Evolutionary conservation across 2,797 vertebrate genomes (phyloP), one percentile per base, ranked within the genome.

Genomic region (Melanitta fusca): DNA sequence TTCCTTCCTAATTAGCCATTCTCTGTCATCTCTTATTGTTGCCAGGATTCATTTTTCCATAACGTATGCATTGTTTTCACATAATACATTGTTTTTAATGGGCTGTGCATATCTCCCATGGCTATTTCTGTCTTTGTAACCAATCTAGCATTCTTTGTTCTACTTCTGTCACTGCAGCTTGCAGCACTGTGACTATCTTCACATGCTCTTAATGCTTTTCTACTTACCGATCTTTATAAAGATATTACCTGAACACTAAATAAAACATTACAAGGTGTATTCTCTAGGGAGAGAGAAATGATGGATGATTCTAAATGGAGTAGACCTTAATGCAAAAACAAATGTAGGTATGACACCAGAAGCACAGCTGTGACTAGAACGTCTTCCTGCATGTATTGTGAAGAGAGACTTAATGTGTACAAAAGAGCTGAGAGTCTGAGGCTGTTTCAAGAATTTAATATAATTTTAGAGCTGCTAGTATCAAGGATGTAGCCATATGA

Each of bases 101-200:
- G 25, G 17, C 32, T 45, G 17, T 56, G 49, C 24, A 25, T 51
- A 45, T 95, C 49, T 95, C 66, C 36, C 30, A 32, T 66, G 45
- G 32, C 82, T 94, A 53, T 86, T 93, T 95, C 60, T 77, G 54
- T 80, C 53, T 90, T 77, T 72, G 24, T 79, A 90, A 79, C 53
- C 24, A 69, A 21, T 61, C 22, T 90, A 47, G 45, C 28, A 54
- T 93, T 81, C 70, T 88, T 92, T 84, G 41, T 38, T 93, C 34
- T 62, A 18, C 36, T 78, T 93, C 56, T 79, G 41, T 82, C 62
- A 30, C 57, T 65, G 45, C 39, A 79, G 54, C 88, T 93, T 38
- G 28, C 28, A 65, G 34, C 9, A 18, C 38, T 91, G 70, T 16
- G 34, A 34, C 57, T 72, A 1, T 54, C 58, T 85, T 75, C 45